Evolutionary conservation across 1,140 invertebrate genomes (phyloP).

Genomic region (Sminthurides bifidus): DNA sequence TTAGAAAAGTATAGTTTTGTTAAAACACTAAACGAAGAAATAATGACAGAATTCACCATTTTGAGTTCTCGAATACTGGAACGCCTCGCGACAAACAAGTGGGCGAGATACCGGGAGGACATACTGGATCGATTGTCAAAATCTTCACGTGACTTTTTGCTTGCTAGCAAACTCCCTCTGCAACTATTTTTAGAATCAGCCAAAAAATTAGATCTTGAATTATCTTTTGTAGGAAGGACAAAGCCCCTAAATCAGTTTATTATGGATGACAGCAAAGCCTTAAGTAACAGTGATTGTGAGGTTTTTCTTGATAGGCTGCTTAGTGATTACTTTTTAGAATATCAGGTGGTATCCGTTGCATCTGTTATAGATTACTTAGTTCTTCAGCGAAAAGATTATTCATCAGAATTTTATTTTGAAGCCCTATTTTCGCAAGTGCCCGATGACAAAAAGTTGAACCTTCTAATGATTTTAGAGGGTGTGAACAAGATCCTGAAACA

Average conservation of each 20-base stretch:
- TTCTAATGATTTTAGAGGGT: not conserved
- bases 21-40: not conserved
- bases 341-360: not conserved
- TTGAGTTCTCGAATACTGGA: not conserved
- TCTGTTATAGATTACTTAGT: not conserved
- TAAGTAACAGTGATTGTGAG: not conserved
- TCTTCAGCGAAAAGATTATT: slow-evolving; percentile 1
- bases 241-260: not conserved
- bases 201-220: not conserved
- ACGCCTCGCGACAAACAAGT: not conserved
- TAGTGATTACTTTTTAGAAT: not conserved
- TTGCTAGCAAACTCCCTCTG: not conserved
- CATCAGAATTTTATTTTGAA: not conserved
- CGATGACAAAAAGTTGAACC: not conserved
- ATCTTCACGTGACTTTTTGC: not conserved
- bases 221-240: not conserved
- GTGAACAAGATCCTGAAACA: not conserved
- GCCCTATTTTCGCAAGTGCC: not conserved
- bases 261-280: not conserved
- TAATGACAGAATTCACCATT: not conserved
- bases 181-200: not conserved
- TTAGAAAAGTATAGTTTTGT: not conserved
- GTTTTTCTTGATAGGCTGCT: not conserved
- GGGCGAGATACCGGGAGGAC: not conserved
- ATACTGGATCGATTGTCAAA: not conserved